Conservation (phyloP, 2,797 vertebrate species). For the Lepilemur septentrionalis region DNA sequence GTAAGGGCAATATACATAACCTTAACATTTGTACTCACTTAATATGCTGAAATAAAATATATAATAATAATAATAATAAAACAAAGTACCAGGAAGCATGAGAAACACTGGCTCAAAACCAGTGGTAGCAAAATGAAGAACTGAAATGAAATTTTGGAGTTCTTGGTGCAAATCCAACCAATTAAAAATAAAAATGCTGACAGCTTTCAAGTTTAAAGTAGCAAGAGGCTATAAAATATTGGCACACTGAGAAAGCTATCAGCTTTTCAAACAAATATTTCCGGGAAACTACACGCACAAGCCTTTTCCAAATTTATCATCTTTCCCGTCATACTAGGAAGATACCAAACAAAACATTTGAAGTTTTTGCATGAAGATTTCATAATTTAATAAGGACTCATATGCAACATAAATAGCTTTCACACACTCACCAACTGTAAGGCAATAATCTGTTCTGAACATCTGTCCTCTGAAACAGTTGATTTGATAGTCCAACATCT, state of each 20-base stretch:
- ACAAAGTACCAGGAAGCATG: background rate
- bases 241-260: background rate
- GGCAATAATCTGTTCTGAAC: background rate
- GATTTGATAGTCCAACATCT: background rate
- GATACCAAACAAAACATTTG: background rate
- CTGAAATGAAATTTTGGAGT: slow-evolving; percentile 26
- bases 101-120: background rate
- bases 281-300: background rate
- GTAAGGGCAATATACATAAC: too few species aligned
- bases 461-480: background rate
- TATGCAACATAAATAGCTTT: background rate
- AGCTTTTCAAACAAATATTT: slow-evolving; percentile 32
- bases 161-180: slow-evolving; percentile 18
- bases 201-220: slow-evolving; percentile 33
- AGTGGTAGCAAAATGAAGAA: background rate
- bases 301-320: background rate
- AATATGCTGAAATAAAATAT: too few species aligned
- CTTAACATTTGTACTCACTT: too few species aligned
- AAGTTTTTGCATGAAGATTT: background rate
- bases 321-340: background rate
- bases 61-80: background rate
- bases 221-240: slow-evolving; percentile 33
- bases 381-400: background rate
- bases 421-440: background rate
- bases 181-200: slow-evolving; percentile 19